phyloP scores from a whole-genome alignment of 2,113 vertebrate species.

The Psilopsiagon aymara region DNA sequence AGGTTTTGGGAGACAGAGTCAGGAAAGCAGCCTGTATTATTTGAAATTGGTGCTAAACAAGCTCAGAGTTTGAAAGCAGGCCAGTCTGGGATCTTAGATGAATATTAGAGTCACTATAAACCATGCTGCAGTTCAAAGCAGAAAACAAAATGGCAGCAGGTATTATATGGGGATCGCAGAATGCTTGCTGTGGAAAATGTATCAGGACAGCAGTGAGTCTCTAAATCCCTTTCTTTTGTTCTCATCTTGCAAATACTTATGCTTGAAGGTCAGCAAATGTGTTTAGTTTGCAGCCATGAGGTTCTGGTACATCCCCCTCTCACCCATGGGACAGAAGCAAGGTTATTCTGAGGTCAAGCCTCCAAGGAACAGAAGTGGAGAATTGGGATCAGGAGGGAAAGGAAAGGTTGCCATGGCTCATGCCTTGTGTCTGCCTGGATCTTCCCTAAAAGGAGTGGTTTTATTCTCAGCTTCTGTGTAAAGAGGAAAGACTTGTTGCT shows the following conservation, averaged over 20 bases:
- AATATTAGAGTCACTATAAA: background rate
- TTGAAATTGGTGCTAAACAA: background rate
- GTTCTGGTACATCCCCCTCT: background rate
- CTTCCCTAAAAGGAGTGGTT: background rate
- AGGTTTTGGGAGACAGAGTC: background rate
- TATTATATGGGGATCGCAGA: background rate
- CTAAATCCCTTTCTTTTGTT: constrained; percentile 15
- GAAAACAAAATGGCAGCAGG: background rate
- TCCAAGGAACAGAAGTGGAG: background rate
- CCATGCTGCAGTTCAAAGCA: background rate
- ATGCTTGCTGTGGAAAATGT: background rate
- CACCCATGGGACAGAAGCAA: background rate
- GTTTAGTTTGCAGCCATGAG: background rate
- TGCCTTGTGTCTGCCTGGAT: background rate
- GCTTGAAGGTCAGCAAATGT: background rate
- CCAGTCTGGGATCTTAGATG: background rate
- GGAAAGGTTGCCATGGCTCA: background rate
- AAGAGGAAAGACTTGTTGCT: background rate
- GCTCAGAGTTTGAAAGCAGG: background rate
- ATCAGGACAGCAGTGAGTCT: background rate
- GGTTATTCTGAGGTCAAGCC: background rate
- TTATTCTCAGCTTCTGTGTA: background rate
- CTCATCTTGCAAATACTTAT: background rate
- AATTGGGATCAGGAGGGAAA: background rate
- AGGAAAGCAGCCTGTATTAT: background rate